phyloP scores from a whole-genome alignment of 2,888 invertebrate species.

The Acronicta psi region DNA sequence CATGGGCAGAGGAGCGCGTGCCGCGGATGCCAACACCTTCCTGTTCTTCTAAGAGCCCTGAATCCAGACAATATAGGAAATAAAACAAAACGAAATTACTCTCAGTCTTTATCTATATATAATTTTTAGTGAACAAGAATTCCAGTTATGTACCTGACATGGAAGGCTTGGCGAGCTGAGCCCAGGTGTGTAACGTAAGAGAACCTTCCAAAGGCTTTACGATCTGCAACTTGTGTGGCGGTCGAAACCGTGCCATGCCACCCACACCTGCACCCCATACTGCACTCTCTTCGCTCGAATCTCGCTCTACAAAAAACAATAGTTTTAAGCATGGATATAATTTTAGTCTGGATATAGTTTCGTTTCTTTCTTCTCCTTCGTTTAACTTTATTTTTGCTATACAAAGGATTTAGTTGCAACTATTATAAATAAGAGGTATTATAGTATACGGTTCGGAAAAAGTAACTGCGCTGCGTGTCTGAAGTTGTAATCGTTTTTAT shows the following conservation, averaged over 20 bases:
- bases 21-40: slow-evolving; percentile 97
- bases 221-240: slow-evolving; percentile 97
- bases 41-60: slow-evolving; percentile 94
- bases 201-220: slow-evolving; percentile 98
- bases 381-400: too few relatives aligned
- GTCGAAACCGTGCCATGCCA: slow-evolving; percentile 90
- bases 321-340: not conserved
- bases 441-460: too few relatives aligned
- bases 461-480: too few relatives aligned
- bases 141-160: slow-evolving; percentile 90
- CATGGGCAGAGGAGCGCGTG: slow-evolving; percentile 92
- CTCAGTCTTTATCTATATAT: too few relatives aligned
- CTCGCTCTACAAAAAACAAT: slow-evolving; percentile 70
- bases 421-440: too few relatives aligned
- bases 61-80: not conserved
- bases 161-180: slow-evolving; percentile 97
- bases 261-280: slow-evolving; percentile 86
- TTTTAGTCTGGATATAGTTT: too few relatives aligned
- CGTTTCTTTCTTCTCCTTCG: too few relatives aligned
- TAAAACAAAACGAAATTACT: too few relatives aligned
- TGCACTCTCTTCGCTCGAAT: slow-evolving; percentile 82
- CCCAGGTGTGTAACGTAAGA: slow-evolving; percentile 97
- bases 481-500: too few relatives aligned
- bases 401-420: too few relatives aligned
- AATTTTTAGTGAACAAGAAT: not conserved